These are phyloP conservation scores for Hypocryptadius cinnamomeus DNA, from an alignment of 2,113 vertebrate species.

Conservation along the genomic window DNA sequence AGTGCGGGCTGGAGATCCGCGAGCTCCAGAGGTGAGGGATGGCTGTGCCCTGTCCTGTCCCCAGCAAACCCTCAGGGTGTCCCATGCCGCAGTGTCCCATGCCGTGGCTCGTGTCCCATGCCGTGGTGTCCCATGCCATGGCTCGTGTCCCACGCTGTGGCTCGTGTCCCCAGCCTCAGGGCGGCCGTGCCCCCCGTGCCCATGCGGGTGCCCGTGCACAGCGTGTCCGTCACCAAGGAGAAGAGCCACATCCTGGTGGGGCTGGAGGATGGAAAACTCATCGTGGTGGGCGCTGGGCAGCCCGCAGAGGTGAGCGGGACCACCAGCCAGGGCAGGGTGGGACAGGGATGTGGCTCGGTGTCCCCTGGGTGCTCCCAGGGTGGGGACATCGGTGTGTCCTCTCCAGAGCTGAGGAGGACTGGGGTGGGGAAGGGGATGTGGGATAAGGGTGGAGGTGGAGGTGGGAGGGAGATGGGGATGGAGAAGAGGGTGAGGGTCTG, in stretches of 20 bases:
- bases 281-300: slow-evolving; percentile 92
- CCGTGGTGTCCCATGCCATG: accelerated
- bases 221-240: slow-evolving; percentile 92
- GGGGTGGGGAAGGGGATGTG: neutral
- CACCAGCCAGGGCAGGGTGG: accelerated
- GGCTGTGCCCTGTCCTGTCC: neutral
- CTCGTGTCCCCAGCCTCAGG: slow-evolving; percentile 62
- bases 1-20: slow-evolving; percentile 78
- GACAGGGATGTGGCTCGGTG: accelerated
- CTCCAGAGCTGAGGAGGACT: neutral
- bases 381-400: neutral
- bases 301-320: slow-evolving; percentile 81
- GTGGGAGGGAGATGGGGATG: neutral
- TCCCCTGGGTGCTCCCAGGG: neutral
- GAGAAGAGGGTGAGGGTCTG: neutral
- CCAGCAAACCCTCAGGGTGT: accelerated
- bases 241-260: slow-evolving; percentile 93
- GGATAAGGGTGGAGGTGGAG: too few relatives aligned
- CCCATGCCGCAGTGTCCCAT: accelerated
- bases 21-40: slow-evolving; percentile 74
- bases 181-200: slow-evolving; percentile 70
- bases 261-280: slow-evolving; percentile 91
- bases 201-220: slow-evolving; percentile 86
- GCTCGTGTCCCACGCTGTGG: accelerated
- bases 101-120: neutral